Evolutionary conservation across 2,888 invertebrate genomes (phyloP).

Genomic region (Apotomis betuletana): DNA sequence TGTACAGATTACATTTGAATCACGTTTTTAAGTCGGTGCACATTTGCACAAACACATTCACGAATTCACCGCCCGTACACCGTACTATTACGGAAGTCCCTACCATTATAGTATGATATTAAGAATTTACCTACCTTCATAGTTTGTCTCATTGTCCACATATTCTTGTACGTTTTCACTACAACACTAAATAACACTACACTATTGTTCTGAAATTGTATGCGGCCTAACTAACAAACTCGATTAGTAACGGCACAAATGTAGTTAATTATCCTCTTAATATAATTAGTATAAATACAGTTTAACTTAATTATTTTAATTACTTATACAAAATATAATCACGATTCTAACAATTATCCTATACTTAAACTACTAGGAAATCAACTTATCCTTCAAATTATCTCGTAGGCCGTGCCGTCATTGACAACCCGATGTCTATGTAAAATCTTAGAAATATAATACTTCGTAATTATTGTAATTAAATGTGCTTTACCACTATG

Average conservation of each 20-base stretch:
- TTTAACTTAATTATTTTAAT: conserved; percentile 8
- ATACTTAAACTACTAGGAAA: background rate
- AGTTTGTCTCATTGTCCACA: no score
- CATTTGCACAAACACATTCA: no score
- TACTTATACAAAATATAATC: background rate
- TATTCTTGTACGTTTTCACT: no score
- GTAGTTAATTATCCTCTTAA: conserved; percentile 8
- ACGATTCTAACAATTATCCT: background rate
- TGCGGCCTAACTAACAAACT: background rate
- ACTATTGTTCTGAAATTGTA: background rate
- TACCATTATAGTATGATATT: no score
- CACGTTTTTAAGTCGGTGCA: no score
- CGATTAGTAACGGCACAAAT: background rate
- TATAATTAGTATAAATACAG: no score
- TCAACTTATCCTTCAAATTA: background rate
- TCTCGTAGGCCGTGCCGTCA: conserved; percentile 28
- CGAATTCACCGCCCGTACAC: no score
- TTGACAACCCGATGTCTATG: conserved; percentile 36
- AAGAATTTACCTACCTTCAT: no score
- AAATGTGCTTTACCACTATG: background rate
- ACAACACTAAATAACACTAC: background rate
- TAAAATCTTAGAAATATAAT: conserved; percentile 27
- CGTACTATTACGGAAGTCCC: no score
- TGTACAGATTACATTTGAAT: no score
- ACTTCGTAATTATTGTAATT: background rate